Base-by-base conservation (phyloP, 2,113 vertebrate genomes). In the Lontra canadensis region DNA sequence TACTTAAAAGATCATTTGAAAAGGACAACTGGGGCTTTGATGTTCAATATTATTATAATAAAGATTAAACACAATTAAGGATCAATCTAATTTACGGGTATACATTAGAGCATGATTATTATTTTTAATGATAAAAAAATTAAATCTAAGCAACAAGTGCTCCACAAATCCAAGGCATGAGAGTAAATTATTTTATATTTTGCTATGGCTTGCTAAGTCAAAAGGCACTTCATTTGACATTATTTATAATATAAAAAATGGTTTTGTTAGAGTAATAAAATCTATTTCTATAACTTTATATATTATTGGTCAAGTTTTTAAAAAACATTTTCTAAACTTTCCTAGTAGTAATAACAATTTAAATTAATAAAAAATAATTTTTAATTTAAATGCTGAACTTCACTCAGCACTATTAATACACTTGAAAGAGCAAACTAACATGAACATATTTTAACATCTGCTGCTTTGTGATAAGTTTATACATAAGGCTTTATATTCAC, bases 21-120 rank as follows among this genome's bases (percentile, higher is more conserved):
- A 93, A 97, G 78, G 93, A 97, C 90, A 98, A 7, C 39, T 88
- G 69, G 74, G 95, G 93, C 36, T 90, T 96, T 92, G 23, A 96
- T 5, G 0, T 78, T 83, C 44, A 89, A 11, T 82, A 94, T 93
- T 94, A 92, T 92, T 88, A 94, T 74, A 93, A 97, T 21, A 81
- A 88, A 97, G 47, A 98, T 98, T 96, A 97, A 86, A 96, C 49
- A 96, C 85, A 97, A 98, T 98, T 97, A 98, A 89, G 36, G 26
- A 91, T 47, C 47, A 96, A 97, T 97, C 61, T 57, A 71, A 65
- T 21, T 92, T 97, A 59, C 59, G 59, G 67, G 23, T 96, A 34
- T 92, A 86, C 17, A 73, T 89, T 92, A 95, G 20, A 0, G 0
- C 1, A 76, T 36, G 82, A 8, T 94, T 93, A 89, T 52, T 96